phyloP scores from a whole-genome alignment of 2,113 vertebrate species.

The Spea bombifrons region DNA sequence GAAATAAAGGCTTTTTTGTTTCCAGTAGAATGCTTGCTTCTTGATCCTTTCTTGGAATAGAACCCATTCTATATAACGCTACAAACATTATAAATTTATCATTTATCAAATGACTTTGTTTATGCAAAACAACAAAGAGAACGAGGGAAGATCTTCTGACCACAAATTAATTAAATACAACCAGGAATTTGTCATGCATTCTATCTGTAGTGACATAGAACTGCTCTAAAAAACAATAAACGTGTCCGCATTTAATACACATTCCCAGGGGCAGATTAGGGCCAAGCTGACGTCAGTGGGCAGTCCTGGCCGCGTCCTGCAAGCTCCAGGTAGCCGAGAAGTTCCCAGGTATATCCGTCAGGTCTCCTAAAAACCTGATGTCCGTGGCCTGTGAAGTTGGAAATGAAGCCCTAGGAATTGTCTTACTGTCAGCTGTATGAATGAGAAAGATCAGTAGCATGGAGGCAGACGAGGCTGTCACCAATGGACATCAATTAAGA shows the following conservation, averaged over 20 bases:
- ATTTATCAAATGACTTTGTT: constrained; percentile 27
- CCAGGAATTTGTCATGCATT: neutral
- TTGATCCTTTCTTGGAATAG: constrained; percentile 2
- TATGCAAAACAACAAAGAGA: neutral
- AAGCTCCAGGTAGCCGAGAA: too few relatives aligned
- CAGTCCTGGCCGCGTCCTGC: too few relatives aligned
- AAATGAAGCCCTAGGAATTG: too few relatives aligned
- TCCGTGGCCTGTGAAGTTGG: too few relatives aligned
- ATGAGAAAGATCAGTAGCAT: too few relatives aligned
- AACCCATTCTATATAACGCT: constrained; percentile 1
- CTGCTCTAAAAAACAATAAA: neutral
- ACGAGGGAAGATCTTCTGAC: neutral
- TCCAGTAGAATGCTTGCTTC: neutral
- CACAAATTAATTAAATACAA: constrained; percentile 1
- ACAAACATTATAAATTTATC: constrained; percentile 3
- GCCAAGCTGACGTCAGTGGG: too few relatives aligned
- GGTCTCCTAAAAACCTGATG: too few relatives aligned
- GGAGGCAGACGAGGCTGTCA: too few relatives aligned
- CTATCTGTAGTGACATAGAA: neutral
- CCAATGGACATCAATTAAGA: too few relatives aligned
- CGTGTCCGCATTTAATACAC: neutral
- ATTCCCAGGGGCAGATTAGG: too few relatives aligned
- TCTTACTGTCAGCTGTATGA: too few relatives aligned
- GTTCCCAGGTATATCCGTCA: too few relatives aligned
- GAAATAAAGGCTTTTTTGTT: constrained; percentile 25